These are phyloP conservation scores for Pachypeltis micranthus DNA, from an alignment of 1,140 invertebrate species.

Conservation along the genomic window DNA sequence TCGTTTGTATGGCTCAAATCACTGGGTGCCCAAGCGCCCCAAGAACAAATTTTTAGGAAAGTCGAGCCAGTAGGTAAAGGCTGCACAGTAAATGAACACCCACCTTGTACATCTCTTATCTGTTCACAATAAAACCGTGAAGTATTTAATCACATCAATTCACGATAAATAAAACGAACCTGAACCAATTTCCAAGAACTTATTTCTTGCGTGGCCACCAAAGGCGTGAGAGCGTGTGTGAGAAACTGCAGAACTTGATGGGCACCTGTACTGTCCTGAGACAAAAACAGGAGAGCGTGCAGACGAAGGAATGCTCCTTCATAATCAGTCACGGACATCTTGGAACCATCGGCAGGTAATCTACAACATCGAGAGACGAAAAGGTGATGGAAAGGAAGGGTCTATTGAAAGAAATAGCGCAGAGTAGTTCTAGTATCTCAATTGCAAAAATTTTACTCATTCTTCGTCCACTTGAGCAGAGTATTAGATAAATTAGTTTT, in stretches of 20 bases:
- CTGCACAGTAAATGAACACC: no score
- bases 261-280: slow-evolving; percentile 45
- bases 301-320: slow-evolving; percentile 54
- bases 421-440: neutral
- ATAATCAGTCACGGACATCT: slow-evolving; percentile 51
- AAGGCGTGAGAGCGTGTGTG: slow-evolving; percentile 54
- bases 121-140: no score
- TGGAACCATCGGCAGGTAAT: slow-evolving; percentile 23
- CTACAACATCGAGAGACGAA: slow-evolving; percentile 15
- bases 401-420: neutral
- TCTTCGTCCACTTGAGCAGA: slow-evolving; percentile 32
- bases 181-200: slow-evolving; percentile 55
- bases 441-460: slow-evolving; percentile 11
- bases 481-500: slow-evolving; percentile 61
- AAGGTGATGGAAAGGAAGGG: no score
- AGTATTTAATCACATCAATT: no score
- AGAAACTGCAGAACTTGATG: slow-evolving; percentile 45
- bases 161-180: slow-evolving; percentile 31
- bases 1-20: no score
- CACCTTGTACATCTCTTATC: no score
- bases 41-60: no score
- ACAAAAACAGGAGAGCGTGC: slow-evolving; percentile 48
- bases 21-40: no score
- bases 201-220: slow-evolving; percentile 65
- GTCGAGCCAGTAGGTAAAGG: no score